These are phyloP conservation scores for Sycobia sp. DNA, from an alignment of 1,140 invertebrate genomes.

Conservation along the genomic window DNA sequence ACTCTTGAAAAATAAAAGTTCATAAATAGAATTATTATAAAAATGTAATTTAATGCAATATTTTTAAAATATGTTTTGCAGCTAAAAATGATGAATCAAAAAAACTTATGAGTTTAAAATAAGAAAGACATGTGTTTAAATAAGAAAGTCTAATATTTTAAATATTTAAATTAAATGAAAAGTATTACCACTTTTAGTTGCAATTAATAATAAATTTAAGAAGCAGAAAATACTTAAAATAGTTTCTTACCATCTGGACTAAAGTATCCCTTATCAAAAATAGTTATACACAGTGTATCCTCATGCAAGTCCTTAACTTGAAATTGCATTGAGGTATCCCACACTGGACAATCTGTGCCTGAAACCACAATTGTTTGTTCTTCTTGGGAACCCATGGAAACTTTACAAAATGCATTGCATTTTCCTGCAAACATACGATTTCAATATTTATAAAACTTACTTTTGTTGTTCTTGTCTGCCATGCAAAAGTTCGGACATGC, in stretches of 20 bases:
- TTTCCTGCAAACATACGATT: slow-evolving; percentile 48
- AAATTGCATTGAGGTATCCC: slow-evolving; percentile 87
- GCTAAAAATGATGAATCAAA: too few relatives aligned
- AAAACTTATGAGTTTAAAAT: too few relatives aligned
- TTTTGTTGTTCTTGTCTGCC: slow-evolving; percentile 42
- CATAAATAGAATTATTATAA: neutral
- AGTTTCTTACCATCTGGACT: slow-evolving; percentile 73
- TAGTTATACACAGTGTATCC: slow-evolving; percentile 78
- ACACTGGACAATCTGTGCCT: slow-evolving; percentile 67
- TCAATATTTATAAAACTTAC: slow-evolving; percentile 28
- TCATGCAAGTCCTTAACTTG: slow-evolving; percentile 74
- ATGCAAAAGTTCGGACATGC: slow-evolving; percentile 16
- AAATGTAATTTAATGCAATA: too few relatives aligned
- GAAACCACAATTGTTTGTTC: slow-evolving; percentile 72
- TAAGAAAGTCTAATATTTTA: too few relatives aligned
- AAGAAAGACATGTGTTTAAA: too few relatives aligned
- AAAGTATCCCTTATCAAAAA: slow-evolving; percentile 79
- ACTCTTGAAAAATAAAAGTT: slow-evolving; percentile 64
- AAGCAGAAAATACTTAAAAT: neutral
- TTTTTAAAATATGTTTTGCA: too few relatives aligned
- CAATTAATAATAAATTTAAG: too few relatives aligned
- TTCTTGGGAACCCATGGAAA: slow-evolving; percentile 78
- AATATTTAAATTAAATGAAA: too few relatives aligned
- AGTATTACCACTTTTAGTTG: too few relatives aligned
- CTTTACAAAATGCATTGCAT: slow-evolving; percentile 77